phyloP scores from a whole-genome alignment of 2,113 vertebrate genomes.

The Kryptolebias marmoratus region DNA sequence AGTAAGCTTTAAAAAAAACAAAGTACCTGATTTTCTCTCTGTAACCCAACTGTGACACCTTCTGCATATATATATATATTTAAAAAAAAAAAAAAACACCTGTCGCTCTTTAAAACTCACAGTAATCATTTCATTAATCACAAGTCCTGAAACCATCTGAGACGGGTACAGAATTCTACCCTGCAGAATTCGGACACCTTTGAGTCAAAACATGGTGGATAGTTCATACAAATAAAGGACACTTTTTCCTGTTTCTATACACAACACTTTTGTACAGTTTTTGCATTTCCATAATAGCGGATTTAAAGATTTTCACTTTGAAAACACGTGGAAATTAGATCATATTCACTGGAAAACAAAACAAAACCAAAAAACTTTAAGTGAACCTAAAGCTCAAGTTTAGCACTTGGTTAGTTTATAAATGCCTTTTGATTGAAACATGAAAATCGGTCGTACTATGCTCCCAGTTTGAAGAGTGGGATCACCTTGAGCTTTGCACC shows the following conservation, averaged over 20 bases:
- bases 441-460: slow-evolving; percentile 33
- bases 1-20: slow-evolving; percentile 61
- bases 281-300: slow-evolving; percentile 70
- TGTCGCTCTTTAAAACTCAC: slow-evolving; percentile 77
- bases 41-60: slow-evolving; percentile 76
- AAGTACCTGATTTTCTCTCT: slow-evolving; percentile 83
- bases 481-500: too few species aligned
- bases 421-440: slow-evolving; percentile 40
- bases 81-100: slow-evolving; percentile 60
- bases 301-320: slow-evolving; percentile 57
- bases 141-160: slow-evolving; percentile 75
- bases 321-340: slow-evolving; percentile 55
- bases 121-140: slow-evolving; percentile 79
- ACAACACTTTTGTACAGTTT: slow-evolving; percentile 82
- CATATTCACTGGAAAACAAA: slow-evolving; percentile 54
- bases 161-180: slow-evolving; percentile 80
- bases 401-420: slow-evolving; percentile 48
- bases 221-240: slow-evolving; percentile 80
- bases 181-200: slow-evolving; percentile 83
- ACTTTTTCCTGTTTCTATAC: slow-evolving; percentile 80
- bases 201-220: slow-evolving; percentile 70
- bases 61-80: slow-evolving; percentile 66
- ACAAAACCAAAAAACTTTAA: slow-evolving; percentile 37
- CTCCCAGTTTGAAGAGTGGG: slow-evolving; percentile 22
- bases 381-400: slow-evolving; percentile 60